Base-by-base conservation (phyloP, 1,140 invertebrate species). In the Diorhabda sublineata region DNA sequence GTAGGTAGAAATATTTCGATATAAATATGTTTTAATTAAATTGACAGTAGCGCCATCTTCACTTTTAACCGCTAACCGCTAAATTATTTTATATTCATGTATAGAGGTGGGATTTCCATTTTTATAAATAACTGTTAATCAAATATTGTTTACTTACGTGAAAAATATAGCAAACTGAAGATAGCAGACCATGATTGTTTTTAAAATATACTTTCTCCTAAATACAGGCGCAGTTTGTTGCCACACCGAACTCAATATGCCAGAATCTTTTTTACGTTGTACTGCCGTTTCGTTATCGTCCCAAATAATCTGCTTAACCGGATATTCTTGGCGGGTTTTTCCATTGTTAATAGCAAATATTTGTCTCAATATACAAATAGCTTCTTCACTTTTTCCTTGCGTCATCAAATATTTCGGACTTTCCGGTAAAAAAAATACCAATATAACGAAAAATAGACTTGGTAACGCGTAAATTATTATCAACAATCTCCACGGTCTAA, bases 361-460 rank as follows among this genome's bases (percentile, higher is more conserved):
- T 2, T 76, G 80, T 60, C 80, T 80, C 4, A 92, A 77, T 9
- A 89, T 82, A 52, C 82, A 74, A 2, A 92, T 72, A 0, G 90
- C 85, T 71, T 88, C 85, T 0, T 88, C 82, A 8, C 82, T 76
- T 71, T 82, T 83, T 63, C 89, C 88, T 79, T 87, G 83, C 0
- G 87, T 83, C 8, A 92, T 79, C 8, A 91, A 81, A 77, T 88
- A 94, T 76, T 92, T 92, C 0, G 93, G 92, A 69, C 90, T 93
- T 78, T 95, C 92, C 0, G 89, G 88, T 3, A 89, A 82, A 4
- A 82, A 79, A 6, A 85, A 84, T 0, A 86, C 73, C 56, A 88
- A 79, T 0, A 86, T 42, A 2, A 84, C 74, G 0, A 85, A 83
- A 3, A 86, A 58, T 44, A 90, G 71, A 42, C 85, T 85, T 2